These are phyloP conservation scores for Antheraea yamamai DNA, from an alignment of 2,888 invertebrate species.

Conservation along the genomic window DNA sequence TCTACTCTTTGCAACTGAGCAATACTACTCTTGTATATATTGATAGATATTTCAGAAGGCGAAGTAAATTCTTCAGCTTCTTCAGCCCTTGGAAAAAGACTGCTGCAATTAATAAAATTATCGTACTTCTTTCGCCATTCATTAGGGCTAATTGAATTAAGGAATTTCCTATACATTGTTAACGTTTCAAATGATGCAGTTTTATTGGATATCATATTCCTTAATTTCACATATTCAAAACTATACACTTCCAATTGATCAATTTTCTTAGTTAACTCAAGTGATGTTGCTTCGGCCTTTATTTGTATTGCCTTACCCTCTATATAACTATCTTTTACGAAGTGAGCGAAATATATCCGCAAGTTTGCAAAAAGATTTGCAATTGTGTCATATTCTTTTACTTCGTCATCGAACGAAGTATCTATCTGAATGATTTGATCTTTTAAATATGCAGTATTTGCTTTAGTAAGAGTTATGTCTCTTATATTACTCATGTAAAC, in stretches of 20 bases:
- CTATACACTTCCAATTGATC: constrained; percentile 37
- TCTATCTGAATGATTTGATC: constrained; percentile 43
- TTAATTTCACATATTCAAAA: constrained; percentile 37
- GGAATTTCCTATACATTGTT: constrained; percentile 39
- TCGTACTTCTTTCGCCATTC: constrained; percentile 34
- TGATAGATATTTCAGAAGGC: constrained; percentile 21
- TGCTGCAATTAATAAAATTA: constrained; percentile 10
- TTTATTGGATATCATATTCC: constrained; percentile 35
- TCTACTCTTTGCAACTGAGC: constrained; percentile 22
- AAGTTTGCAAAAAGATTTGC: constrained; percentile 25
- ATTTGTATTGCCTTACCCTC: constrained; percentile 33
- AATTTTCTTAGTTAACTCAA: constrained; percentile 26
- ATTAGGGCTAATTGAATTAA: constrained; percentile 36
- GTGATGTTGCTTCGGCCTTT: constrained; percentile 30
- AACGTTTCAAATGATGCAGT: constrained; percentile 38
- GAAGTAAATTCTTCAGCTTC: constrained; percentile 17
- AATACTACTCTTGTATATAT: constrained; percentile 27
- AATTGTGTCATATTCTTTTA: constrained; percentile 31
- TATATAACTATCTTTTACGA: constrained; percentile 37
- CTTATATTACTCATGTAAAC: constrained; percentile 42
- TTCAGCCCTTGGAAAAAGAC: not conserved
- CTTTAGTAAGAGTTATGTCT: constrained; percentile 39
- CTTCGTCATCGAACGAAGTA: constrained; percentile 29
- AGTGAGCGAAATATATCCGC: constrained; percentile 36
- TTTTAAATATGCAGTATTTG: constrained; percentile 41